Evolutionary conservation across 2,113 vertebrate species (phyloP), one percentile per base, ranked within the genome.

Genomic region (Grammomys dolichurus): DNA sequence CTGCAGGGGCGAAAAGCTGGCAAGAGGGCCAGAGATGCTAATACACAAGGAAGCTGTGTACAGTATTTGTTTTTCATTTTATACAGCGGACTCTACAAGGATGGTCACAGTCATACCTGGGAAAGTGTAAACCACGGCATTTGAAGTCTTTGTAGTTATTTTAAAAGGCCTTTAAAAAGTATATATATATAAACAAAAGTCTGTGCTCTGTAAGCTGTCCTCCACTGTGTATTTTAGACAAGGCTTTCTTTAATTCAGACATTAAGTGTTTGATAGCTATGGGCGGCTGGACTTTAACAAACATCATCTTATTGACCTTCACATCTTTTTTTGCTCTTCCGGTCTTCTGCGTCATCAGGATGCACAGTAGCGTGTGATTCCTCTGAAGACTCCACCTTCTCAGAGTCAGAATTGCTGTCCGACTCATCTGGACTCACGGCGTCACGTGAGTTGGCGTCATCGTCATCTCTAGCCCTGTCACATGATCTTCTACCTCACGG

Each of bases 151-250:
- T 97, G 97, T 98, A 98, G 96, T 98, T 98, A 98, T 98, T 98
- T 98, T 98, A 98, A 33, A 87, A 98, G 95, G 98, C 95, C 97
- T 97, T 98, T 98, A 98, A 98, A 98, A 98, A 98, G 98, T 26
- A 3, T 98, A 98, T 40, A 40, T 40, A 40, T 40, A 98, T 98
- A 98, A n/a, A n/a, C 98, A 98, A 99, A 98, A 97, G 97, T 98
- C 98, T 98, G 98, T 99, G 98, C 98, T 98, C 97, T 98, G 95
- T 81, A 98, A 98, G 98, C 98, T 98, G 98, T 99, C 98, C 98
- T 98, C 98, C 98, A 98, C 98, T 98, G 98, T 98, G 98, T 98
- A 98, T 98, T 98, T 97, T 98, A 98, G 97, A 98, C 98, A 98
- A 99, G 98, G 98, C 98, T 98, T 98, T 98, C 98, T 98, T 95